Evolutionary conservation across 2,113 vertebrate genomes (phyloP), one percentile per base, ranked within the genome.

Genomic region (Maccullochella peelii): DNA sequence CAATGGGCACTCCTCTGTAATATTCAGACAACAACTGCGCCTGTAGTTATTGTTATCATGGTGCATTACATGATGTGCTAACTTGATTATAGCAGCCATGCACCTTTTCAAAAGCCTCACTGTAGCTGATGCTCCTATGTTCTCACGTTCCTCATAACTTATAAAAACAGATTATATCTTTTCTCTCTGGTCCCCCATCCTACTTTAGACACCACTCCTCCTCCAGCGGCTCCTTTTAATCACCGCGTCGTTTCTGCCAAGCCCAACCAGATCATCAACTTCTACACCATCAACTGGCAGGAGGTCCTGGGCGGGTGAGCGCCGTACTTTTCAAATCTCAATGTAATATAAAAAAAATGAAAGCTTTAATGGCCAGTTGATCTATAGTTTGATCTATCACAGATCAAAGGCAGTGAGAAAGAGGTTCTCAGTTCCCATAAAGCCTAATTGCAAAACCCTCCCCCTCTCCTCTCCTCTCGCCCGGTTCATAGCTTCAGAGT

Each of bases 251-350:
- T 99, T 69, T 97, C 96, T 44, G 95, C 97, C 82, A 99, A 97
- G 90, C 96, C 96, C 80, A 93, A 95, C 84, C 96, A 96, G 44
- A 96, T 99, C 89, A 95, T 86, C 90, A 97, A 94, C 89, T 97
- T 97, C 84, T 99, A 99, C 79, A 96, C 95, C 16, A 97, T 99
- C 94, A 97, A 96, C 84, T 92, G 96, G 81, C 94, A 96, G 40
- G 97, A 98, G 87, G 82, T 98, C 76, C 90, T 99, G 12, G 98
- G 98, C 93, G 97, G 98, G 98, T 99, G 93, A 96, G 97, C 61
- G 5, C 6, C 52, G 10, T 14, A 50, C 30, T 61, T 59, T 59
- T 42, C 49, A 70, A 77, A 73, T 69, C 66, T 68, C 27, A 50
- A 23, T 75, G 57, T 40, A n/a, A 77, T 42, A 11, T 36, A 54